Percentiles rank a stretch among this genome's conserved stretches.
Conservation (phyloP, 37 sponge, comb jelly and placozoan species). For the Amphimedon queenslandica region DNA sequence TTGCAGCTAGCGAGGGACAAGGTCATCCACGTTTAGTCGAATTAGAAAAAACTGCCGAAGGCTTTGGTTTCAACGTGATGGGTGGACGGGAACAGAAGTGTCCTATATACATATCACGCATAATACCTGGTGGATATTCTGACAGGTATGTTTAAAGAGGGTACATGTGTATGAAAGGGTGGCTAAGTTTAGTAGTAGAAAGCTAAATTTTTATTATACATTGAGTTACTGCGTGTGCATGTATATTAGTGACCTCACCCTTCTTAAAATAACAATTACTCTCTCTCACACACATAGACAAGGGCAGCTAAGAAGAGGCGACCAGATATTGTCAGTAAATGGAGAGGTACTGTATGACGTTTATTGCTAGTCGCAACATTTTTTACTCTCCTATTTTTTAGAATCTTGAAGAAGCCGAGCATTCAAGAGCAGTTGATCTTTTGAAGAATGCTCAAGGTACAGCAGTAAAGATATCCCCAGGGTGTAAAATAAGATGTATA, state of each 20-base stretch:
- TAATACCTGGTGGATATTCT: slow-evolving; percentile 89
- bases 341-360: slow-evolving; percentile 45
- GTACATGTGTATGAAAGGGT: too few species aligned
- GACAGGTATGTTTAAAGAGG: too few species aligned
- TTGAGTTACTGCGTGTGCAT: too few species aligned
- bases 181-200: too few species aligned
- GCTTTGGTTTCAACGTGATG: slow-evolving; percentile 96
- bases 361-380: not conserved
- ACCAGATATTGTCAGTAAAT: slow-evolving; percentile 89
- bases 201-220: too few species aligned
- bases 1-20: slow-evolving; percentile 97
- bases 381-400: slow-evolving; percentile 3
- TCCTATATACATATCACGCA: slow-evolving; percentile 91
- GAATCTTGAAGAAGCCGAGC: slow-evolving; percentile 78
- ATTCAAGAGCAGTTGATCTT: slow-evolving; percentile 82
- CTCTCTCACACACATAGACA: slow-evolving; percentile 39
- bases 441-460: slow-evolving; percentile 87
- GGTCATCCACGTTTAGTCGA: slow-evolving; percentile 92
- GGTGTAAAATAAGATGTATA: too few species aligned
- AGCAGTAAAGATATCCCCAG: too few species aligned
- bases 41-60: slow-evolving; percentile 80
- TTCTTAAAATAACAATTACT: too few species aligned
- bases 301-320: slow-evolving; percentile 77
- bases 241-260: too few species aligned
- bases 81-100: slow-evolving; percentile 94